phyloP scores from a whole-genome alignment of 2,113 vertebrate genomes.

The Petaurus breviceps region DNA sequence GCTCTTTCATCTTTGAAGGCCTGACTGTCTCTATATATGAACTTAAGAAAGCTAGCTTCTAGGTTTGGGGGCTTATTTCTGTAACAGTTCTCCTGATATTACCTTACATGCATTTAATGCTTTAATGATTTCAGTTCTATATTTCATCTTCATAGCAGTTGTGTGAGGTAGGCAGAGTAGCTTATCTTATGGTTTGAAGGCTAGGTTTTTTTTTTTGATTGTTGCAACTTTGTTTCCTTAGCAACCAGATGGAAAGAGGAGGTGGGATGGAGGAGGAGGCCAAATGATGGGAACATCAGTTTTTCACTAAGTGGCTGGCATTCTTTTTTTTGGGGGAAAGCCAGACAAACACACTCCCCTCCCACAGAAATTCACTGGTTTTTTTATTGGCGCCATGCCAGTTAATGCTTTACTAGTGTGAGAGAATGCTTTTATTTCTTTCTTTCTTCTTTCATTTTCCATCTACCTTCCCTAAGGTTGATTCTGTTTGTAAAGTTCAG shows the following conservation, averaged over 20 bases:
- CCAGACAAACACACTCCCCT: conserved; percentile 21
- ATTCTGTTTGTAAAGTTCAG: neutral
- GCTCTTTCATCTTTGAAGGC: neutral
- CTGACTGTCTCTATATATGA: neutral
- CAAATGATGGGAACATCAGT: neutral
- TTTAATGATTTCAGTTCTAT: neutral
- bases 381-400: neutral
- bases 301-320: neutral
- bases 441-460: neutral
- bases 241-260: conserved; percentile 57
- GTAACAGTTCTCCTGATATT: neutral
- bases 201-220: neutral
- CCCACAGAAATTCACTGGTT: conserved; percentile 7
- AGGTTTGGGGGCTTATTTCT: neutral
- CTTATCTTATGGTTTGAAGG: neutral
- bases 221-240: conserved; percentile 22
- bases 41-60: neutral
- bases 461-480: neutral
- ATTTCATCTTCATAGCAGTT: neutral
- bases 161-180: neutral
- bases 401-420: neutral
- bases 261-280: conserved; percentile 24
- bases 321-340: conserved; percentile 10
- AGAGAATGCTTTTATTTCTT: neutral
- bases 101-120: neutral